phyloP scores from a whole-genome alignment of 1,140 invertebrate genomes.

The Conus ventricosus region DNA sequence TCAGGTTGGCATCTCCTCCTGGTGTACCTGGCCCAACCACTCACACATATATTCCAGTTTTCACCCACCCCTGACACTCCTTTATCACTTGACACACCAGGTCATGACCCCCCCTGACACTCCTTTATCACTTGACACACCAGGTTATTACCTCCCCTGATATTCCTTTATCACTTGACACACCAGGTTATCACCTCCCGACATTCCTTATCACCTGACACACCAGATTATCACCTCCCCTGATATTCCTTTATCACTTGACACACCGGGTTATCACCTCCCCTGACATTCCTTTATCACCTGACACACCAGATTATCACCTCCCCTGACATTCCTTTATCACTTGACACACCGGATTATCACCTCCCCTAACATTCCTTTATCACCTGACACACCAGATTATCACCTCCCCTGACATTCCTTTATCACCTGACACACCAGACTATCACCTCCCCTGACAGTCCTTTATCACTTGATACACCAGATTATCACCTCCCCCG shows the following conservation, averaged over 20 bases:
- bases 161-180: not conserved
- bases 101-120: too few species aligned
- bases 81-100: too few species aligned
- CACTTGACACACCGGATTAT: too few species aligned
- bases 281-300: not conserved
- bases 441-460: not conserved
- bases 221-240: not conserved
- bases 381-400: too few species aligned
- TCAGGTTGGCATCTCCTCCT: conserved; percentile 39
- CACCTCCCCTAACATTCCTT: not conserved
- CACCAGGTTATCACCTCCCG: not conserved
- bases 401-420: too few species aligned
- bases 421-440: too few species aligned
- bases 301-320: too few species aligned
- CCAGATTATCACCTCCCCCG: too few species aligned
- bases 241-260: not conserved
- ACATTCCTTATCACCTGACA: not conserved
- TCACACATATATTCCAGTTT: too few species aligned
- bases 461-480: too few species aligned
- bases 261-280: not conserved
- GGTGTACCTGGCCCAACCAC: not conserved
- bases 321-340: too few species aligned
- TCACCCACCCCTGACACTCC: too few species aligned
- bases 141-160: not conserved
- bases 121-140: not conserved